A percentile compares a stretch with the other conserved stretches of the same genome.
Conservation (phyloP, 23 tunicate species). For the Styela clava region DNA sequence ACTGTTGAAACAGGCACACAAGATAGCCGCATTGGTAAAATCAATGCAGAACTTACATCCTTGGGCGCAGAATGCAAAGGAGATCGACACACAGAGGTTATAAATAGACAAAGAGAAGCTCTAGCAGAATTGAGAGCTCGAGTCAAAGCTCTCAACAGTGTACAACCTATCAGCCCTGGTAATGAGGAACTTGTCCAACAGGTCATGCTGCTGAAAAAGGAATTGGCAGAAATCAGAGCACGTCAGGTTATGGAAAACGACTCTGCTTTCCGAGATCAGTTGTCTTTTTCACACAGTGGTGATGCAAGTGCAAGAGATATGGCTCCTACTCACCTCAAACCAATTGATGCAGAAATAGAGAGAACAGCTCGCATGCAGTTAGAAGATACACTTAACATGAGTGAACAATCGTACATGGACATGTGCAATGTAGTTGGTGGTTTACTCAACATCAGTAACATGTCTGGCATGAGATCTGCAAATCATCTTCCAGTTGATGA, state of each 20-base stretch:
- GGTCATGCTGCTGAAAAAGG: conserved; percentile 80
- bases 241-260: conserved; percentile 85
- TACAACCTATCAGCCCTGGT: conserved; percentile 72
- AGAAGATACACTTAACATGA: conserved; percentile 36
- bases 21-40: conserved; percentile 43
- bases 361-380: conserved; percentile 60
- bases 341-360: conserved; percentile 64
- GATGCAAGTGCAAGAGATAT: neutral
- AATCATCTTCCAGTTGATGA: conserved; percentile 64
- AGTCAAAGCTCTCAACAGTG: conserved; percentile 76
- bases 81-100: conserved; percentile 77
- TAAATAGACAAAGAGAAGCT: conserved; percentile 84
- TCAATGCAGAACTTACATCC: conserved; percentile 53
- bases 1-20: conserved; percentile 22
- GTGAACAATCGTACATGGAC: conserved; percentile 73
- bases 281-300: conserved; percentile 22
- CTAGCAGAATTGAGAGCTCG: conserved; percentile 79
- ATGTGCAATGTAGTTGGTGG: conserved; percentile 52
- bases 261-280: conserved; percentile 44
- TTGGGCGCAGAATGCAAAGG: conserved; percentile 84
- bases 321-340: neutral
- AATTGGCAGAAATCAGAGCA: conserved; percentile 89
- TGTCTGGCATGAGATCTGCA: conserved; percentile 42
- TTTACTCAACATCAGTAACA: conserved; percentile 30
- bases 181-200: conserved; percentile 82